Evolutionary conservation across 1,140 invertebrate genomes (phyloP).

Genomic region (Cherax quadricarinatus): DNA sequence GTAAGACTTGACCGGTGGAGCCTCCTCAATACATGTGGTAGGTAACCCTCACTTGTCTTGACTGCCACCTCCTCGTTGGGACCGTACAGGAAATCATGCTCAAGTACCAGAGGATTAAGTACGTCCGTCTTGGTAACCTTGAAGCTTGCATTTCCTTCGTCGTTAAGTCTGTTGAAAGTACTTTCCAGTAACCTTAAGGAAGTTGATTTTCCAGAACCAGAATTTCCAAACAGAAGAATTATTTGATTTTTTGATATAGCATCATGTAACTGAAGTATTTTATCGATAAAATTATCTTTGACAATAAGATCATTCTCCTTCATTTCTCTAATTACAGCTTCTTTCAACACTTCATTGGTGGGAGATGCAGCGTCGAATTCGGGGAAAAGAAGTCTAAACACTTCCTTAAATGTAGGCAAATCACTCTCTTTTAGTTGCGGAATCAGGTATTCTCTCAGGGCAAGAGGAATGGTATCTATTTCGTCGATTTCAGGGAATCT

Average conservation of each 20-base stretch:
- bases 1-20: not conserved
- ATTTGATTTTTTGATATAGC: conserved; percentile 45
- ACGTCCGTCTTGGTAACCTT: conserved; percentile 28
- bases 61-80: conserved; percentile 31
- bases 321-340: conserved; percentile 33
- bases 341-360: conserved; percentile 37
- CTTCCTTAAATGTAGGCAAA: conserved; percentile 47
- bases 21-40: conserved; percentile 24
- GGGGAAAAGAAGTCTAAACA: conserved; percentile 36
- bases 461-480: conserved; percentile 48
- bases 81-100: conserved; percentile 34
- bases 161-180: conserved; percentile 16
- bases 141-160: conserved; percentile 24
- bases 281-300: conserved; percentile 44
- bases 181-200: conserved; percentile 14
- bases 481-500: conserved; percentile 57
- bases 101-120: conserved; percentile 49
- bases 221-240: conserved; percentile 36
- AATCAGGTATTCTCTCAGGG: conserved; percentile 46
- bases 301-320: conserved; percentile 31
- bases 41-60: conserved; percentile 30
- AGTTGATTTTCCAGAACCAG: conserved; percentile 58
- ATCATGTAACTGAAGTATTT: conserved; percentile 52
- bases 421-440: conserved; percentile 54
- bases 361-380: conserved; percentile 55